Conservation (phyloP, 2,888 invertebrate species). For the Erebia palarica region DNA sequence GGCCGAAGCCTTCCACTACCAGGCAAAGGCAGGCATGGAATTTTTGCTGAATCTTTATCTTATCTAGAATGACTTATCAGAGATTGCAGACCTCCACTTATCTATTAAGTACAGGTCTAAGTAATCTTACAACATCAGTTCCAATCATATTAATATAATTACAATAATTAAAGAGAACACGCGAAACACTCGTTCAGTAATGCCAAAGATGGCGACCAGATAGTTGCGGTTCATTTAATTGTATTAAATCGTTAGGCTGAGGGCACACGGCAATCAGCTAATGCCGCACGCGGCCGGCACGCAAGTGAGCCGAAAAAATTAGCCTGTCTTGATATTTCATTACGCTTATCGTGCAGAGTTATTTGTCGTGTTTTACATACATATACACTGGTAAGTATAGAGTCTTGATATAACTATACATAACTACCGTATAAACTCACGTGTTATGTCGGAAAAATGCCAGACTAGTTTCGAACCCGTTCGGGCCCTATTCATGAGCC, state of each 20-base stretch:
- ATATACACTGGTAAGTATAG: not conserved
- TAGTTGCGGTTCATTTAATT: constrained; percentile 78
- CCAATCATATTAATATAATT: constrained; percentile 36
- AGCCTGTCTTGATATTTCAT: constrained; percentile 33
- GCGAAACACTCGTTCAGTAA: constrained; percentile 76
- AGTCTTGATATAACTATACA: not conserved
- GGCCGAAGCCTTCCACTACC: too few relatives aligned
- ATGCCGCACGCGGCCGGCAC: constrained; percentile 78
- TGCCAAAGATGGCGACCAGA: constrained; percentile 72
- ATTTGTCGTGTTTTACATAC: constrained; percentile 20
- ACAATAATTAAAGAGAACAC: constrained; percentile 55
- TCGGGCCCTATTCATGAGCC: too few relatives aligned
- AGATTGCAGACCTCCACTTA: not conserved
- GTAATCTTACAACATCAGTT: not conserved
- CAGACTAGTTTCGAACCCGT: too few relatives aligned
- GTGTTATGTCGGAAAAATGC: too few relatives aligned
- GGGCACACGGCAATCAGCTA: constrained; percentile 77
- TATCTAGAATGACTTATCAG: not conserved
- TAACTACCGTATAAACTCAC: too few relatives aligned
- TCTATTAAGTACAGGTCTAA: not conserved
- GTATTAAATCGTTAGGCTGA: constrained; percentile 79
- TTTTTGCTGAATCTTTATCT: too few relatives aligned
- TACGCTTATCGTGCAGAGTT: constrained; percentile 27
- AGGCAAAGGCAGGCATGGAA: too few relatives aligned
- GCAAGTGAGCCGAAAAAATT: constrained; percentile 54